A percentile compares a stretch with the other conserved stretches of the same genome.
Conservation (phyloP, 92 coral and sea anemone genomes). For the Hydrozoanthus gracilis region DNA sequence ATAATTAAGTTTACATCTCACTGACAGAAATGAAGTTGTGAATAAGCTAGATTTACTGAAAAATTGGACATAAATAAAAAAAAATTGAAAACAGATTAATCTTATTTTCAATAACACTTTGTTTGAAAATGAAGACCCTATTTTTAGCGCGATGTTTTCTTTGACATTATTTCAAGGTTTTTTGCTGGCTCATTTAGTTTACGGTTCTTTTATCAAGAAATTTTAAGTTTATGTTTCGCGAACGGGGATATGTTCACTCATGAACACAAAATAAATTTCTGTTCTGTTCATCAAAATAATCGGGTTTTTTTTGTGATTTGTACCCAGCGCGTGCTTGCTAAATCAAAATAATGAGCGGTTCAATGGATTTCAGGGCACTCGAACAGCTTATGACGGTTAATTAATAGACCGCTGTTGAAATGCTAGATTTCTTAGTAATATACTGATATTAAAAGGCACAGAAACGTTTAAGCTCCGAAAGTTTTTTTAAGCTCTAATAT, state of each 20-base stretch:
- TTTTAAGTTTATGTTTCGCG: too few relatives aligned
- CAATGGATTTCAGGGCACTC: neutral
- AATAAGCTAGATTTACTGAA: too few relatives aligned
- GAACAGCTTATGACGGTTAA: neutral
- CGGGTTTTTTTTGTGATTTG: too few relatives aligned
- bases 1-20: slow-evolving; percentile 23
- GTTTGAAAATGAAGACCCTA: neutral
- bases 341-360: too few relatives aligned
- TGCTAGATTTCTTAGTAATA: neutral
- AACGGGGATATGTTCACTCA: too few relatives aligned
- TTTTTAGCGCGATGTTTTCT: neutral
- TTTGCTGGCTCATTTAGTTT: too few relatives aligned
- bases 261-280: too few relatives aligned
- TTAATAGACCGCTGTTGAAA: neutral
- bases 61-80: neutral
- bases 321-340: too few relatives aligned
- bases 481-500: neutral
- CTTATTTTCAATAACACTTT: neutral
- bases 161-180: too few relatives aligned
- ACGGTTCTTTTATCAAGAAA: too few relatives aligned
- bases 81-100: neutral
- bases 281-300: too few relatives aligned
- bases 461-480: neutral
- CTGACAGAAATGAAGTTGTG: neutral
- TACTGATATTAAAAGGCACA: neutral